phyloP scores from a whole-genome alignment of 2,797 vertebrate genomes.

The Cynopterus sphinx region DNA sequence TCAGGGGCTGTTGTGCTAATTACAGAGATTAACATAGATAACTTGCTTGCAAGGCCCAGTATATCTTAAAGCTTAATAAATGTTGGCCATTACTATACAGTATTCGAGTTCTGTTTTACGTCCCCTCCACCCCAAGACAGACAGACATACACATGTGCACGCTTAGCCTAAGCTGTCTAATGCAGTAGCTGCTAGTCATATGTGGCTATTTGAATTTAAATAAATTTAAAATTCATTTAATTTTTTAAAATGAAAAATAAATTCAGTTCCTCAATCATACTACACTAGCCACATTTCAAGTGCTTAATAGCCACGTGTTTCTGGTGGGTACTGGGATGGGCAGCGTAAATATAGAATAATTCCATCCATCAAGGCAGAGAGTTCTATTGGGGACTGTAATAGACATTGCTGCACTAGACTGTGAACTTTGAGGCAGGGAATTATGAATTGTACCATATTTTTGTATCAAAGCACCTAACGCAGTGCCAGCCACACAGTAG shows the following conservation, averaged over 20 bases:
- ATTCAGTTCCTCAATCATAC: neutral
- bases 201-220: constrained; percentile 10
- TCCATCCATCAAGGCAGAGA: neutral
- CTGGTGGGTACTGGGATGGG: neutral
- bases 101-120: neutral
- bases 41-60: neutral
- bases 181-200: neutral
- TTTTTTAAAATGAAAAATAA: neutral
- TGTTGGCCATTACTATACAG: neutral
- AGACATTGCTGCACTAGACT: neutral
- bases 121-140: neutral
- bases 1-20: neutral
- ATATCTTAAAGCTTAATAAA: neutral
- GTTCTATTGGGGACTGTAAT: neutral
- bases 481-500: neutral
- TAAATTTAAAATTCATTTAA: neutral
- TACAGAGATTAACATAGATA: neutral
- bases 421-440: neutral
- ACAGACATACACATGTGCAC: too few relatives aligned
- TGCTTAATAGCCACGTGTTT: neutral
- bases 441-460: neutral
- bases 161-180: neutral
- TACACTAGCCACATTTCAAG: neutral
- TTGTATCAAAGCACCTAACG: neutral
- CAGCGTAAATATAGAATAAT: neutral